A percentile compares a stretch with the other conserved stretches of the same genome.
Evolutionary conservation across 2,113 vertebrate species (phyloP).

Genomic region (Strigops habroptila): DNA sequence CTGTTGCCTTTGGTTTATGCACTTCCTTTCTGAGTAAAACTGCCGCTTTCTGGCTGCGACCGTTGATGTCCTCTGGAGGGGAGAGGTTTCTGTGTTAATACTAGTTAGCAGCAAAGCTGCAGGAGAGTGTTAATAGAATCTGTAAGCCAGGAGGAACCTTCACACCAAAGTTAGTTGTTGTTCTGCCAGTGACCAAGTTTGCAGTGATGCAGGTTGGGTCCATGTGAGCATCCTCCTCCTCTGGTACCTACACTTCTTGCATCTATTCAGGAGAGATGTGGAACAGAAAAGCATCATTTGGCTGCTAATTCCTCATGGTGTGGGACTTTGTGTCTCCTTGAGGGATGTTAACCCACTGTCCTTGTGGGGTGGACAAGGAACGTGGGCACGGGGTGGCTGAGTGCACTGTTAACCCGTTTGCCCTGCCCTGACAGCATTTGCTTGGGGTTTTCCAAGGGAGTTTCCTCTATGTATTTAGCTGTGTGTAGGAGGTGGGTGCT

Average conservation of each 20-base stretch:
- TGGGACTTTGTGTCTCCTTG: neutral
- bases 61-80: neutral
- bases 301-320: fast-evolving
- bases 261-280: fast-evolving
- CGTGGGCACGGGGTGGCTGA: fast-evolving
- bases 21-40: neutral
- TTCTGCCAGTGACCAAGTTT: neutral
- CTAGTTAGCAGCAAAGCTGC: neutral
- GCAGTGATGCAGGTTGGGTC: neutral
- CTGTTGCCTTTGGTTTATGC: slow-evolving; percentile 11
- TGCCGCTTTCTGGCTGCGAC: neutral
- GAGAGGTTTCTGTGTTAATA: neutral
- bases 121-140: fast-evolving
- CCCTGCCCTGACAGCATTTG: neutral
- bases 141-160: neutral
- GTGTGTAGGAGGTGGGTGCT: neutral
- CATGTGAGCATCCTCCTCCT: neutral
- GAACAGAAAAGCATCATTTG: neutral
- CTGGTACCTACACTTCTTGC: fast-evolving
- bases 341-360: fast-evolving
- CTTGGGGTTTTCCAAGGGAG: neutral
- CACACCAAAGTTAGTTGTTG: no score
- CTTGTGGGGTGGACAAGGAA: neutral
- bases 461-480: neutral
- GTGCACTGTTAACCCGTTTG: fast-evolving